A percentile compares a stretch with the other conserved stretches of the same genome.
These are phyloP conservation scores for Anoplius nigerrimus DNA, from an alignment of 2,888 invertebrate species.

Conservation along the genomic window DNA sequence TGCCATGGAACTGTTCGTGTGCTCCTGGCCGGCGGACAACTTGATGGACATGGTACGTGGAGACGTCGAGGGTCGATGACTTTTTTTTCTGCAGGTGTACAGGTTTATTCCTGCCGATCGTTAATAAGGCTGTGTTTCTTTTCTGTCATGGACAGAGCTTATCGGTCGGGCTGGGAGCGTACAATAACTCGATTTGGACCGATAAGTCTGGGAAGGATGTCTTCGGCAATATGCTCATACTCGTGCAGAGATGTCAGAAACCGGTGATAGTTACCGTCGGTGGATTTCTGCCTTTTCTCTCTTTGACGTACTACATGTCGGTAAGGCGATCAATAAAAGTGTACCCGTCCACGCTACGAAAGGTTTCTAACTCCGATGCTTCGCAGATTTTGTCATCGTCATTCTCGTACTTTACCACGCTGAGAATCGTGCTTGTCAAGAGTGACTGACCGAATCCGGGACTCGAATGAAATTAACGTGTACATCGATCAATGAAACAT, in stretches of 20 bases:
- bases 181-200: constrained; percentile 3
- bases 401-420: constrained; percentile 24
- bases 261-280: constrained; percentile 25
- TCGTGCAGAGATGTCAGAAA: constrained; percentile 41
- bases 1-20: constrained; percentile 55
- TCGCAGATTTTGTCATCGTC: constrained; percentile 25
- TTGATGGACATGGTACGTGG: constrained; percentile 50
- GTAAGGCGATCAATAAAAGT: constrained; percentile 25
- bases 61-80: too few species aligned
- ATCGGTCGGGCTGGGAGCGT: neutral
- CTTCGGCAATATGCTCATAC: neutral
- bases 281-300: constrained; percentile 37
- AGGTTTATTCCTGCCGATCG: neutral
- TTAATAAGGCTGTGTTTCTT: constrained; percentile 1
- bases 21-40: constrained; percentile 61
- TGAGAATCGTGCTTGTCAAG: constrained; percentile 1
- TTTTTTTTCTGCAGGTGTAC: too few species aligned
- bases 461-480: too few species aligned
- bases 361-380: neutral
- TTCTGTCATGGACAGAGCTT: constrained; percentile 3
- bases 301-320: constrained; percentile 49
- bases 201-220: neutral
- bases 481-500: too few species aligned
- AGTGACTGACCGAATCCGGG: too few species aligned
- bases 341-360: neutral